Conservation (phyloP, 2,888 invertebrate species). For the Dexiosoma caninum region DNA sequence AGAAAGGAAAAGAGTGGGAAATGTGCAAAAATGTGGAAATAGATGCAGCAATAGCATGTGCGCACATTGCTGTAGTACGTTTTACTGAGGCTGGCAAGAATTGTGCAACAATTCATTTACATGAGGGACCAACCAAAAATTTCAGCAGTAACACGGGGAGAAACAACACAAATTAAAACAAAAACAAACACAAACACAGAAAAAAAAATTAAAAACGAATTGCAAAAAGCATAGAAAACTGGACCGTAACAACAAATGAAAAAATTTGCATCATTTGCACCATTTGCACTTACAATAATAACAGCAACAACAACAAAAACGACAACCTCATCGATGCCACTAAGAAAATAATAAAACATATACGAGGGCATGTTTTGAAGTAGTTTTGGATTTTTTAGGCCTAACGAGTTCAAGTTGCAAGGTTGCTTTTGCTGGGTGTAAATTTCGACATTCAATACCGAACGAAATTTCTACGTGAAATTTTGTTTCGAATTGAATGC, state of each 20-base stretch:
- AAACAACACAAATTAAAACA: conserved; percentile 11
- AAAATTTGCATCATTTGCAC: conserved; percentile 64
- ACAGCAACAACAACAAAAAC: conserved; percentile 15
- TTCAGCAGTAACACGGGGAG: conserved; percentile 25
- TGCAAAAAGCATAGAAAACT: conserved; percentile 16
- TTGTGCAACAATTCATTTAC: conserved; percentile 55
- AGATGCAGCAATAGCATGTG: conserved; percentile 58
- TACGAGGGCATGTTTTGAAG: background rate
- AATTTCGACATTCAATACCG: too few relatives aligned
- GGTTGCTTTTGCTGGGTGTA: background rate
- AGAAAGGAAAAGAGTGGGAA: background rate
- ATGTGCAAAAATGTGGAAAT: too few relatives aligned
- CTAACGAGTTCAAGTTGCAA: too few relatives aligned
- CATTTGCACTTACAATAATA: conserved; percentile 58
- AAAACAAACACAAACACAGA: conserved; percentile 14
- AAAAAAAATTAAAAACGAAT: conserved; percentile 17
- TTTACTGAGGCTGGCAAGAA: conserved; percentile 20
- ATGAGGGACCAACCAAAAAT: conserved; percentile 61
- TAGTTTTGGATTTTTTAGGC: background rate
- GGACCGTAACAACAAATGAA: conserved; percentile 57
- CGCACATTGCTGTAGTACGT: conserved; percentile 43
- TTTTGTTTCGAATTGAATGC: too few relatives aligned
- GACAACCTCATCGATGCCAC: background rate
- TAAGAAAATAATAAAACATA: background rate
- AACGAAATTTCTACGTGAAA: too few relatives aligned